Percentiles rank a stretch among this genome's conserved stretches.
Conservation (phyloP, 2,797 vertebrate species). For the Myotis pilosus region DNA sequence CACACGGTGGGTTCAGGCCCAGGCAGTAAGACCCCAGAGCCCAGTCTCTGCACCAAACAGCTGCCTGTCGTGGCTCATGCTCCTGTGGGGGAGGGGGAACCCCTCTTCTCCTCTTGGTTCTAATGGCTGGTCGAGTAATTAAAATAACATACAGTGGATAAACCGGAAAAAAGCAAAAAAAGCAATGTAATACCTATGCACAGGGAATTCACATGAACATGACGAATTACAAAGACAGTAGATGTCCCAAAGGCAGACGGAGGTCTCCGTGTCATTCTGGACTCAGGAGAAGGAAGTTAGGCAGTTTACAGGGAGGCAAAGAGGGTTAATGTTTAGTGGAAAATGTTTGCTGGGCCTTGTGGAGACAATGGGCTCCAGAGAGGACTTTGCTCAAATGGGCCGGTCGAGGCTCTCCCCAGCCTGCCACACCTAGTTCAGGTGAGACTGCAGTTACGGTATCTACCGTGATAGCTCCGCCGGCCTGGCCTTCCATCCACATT, state of each 20-base stretch:
- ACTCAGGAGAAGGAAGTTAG: background rate
- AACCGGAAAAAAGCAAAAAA: no score
- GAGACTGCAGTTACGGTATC: background rate
- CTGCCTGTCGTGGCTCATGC: background rate
- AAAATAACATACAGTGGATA: background rate
- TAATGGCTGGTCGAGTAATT: background rate
- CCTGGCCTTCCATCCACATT: no score
- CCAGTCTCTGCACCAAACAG: background rate
- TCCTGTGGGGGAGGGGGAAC: background rate
- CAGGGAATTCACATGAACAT: background rate
- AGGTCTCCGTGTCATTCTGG: background rate
- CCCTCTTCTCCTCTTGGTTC: background rate
- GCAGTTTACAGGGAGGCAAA: background rate
- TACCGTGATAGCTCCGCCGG: background rate
- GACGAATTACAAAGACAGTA: background rate
- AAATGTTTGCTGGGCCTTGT: background rate
- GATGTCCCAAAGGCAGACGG: background rate
- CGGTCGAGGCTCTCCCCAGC: background rate
- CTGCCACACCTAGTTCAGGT: background rate
- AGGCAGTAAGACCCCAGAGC: background rate
- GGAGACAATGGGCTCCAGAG: background rate
- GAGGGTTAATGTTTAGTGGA: background rate
- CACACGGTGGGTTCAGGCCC: background rate
- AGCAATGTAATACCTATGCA: background rate
- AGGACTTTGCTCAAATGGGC: background rate